Conservation (phyloP, 2,888 invertebrate genomes). For the Graphium colonna region DNA sequence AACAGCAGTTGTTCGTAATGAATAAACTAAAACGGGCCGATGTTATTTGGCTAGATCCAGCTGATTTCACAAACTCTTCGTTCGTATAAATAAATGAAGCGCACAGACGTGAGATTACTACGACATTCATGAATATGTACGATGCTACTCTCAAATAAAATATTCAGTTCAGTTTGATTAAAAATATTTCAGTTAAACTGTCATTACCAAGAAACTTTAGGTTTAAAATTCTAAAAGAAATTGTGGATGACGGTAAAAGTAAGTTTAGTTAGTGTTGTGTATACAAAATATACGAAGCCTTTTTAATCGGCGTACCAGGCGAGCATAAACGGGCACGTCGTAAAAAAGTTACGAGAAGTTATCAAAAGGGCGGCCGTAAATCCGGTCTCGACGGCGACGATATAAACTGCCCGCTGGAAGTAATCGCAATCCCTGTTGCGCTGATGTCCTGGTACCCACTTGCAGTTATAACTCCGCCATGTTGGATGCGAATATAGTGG, state of each 20-base stretch:
- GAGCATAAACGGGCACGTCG: constrained; percentile 55
- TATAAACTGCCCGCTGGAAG: constrained; percentile 50
- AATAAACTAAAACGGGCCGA: constrained; percentile 13
- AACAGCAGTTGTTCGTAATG: constrained; percentile 16
- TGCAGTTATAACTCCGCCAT: constrained; percentile 13
- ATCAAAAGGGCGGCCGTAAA: constrained; percentile 64
- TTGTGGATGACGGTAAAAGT: constrained; percentile 18
- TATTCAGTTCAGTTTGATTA: not conserved
- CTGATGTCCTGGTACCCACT: constrained; percentile 28
- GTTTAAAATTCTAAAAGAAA: not conserved
- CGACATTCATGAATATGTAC: constrained; percentile 23
- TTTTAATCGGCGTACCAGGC: constrained; percentile 48
- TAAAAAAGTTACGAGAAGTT: constrained; percentile 69
- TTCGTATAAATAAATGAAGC: constrained; percentile 9
- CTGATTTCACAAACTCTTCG: constrained; percentile 11
- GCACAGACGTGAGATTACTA: constrained; percentile 13
- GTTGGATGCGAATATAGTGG: constrained; percentile 2
- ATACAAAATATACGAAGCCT: not conserved
- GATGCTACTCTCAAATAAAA: not conserved
- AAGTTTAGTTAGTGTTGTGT: not conserved
- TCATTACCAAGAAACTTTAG: not conserved
- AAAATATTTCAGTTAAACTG: not conserved
- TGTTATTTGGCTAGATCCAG: constrained; percentile 6
- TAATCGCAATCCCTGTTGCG: constrained; percentile 28
- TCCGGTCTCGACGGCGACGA: constrained; percentile 46